Evolutionary conservation across 2,113 vertebrate species (phyloP).

Genomic region (Callorhinus ursinus): DNA sequence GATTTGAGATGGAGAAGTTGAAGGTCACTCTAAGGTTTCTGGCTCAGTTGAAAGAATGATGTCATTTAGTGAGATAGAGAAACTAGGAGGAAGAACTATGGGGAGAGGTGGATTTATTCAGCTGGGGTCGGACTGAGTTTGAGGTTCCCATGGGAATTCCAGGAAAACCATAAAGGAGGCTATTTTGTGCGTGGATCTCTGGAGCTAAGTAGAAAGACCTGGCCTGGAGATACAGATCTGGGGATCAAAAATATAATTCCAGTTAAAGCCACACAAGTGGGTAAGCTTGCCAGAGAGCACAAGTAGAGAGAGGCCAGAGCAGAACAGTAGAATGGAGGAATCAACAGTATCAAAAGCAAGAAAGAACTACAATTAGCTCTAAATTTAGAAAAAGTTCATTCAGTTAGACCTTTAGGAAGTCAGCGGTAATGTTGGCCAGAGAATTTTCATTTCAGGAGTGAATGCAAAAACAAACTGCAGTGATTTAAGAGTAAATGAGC

Average conservation of each 20-base stretch:
- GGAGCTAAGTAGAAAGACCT: not conserved
- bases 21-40: not conserved
- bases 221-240: not conserved
- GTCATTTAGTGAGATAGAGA: not conserved
- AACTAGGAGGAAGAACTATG: not conserved
- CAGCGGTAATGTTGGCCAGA: not conserved
- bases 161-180: not conserved
- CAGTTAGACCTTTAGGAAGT: not conserved
- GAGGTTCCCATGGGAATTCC: not conserved
- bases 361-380: not conserved
- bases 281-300: not conserved
- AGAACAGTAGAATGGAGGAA: not conserved
- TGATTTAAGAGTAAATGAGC: not conserved
- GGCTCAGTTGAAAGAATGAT: not conserved
- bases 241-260: not conserved
- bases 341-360: not conserved
- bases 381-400: not conserved
- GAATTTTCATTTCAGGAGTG: slow-evolving; percentile 18
- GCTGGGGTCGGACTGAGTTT: not conserved
- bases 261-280: not conserved
- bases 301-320: not conserved
- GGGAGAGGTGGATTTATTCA: not conserved
- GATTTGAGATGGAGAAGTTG: not conserved
- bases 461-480: not conserved
- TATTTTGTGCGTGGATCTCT: not conserved